Conservation (phyloP, 2,888 invertebrate genomes). For the Lochmaea capreae region DNA sequence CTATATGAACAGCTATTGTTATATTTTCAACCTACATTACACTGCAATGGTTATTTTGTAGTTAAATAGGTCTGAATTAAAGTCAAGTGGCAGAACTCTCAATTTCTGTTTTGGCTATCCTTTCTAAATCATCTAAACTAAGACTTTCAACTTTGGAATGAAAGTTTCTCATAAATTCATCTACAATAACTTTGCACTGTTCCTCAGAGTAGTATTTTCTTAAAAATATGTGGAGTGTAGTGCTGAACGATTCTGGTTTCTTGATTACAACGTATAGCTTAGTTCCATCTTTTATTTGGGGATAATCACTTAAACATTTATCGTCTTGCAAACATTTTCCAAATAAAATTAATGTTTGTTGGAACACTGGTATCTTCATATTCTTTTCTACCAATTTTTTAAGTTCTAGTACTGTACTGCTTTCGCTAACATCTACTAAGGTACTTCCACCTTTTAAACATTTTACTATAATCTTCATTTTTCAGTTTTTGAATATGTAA, state of each 20-base stretch:
- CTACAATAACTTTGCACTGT: constrained; percentile 73
- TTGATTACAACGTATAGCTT: constrained; percentile 79
- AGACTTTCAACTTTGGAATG: constrained; percentile 61
- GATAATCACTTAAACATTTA: constrained; percentile 76
- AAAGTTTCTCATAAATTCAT: constrained; percentile 69
- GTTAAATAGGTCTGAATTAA: not conserved
- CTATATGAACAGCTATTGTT: not conserved
- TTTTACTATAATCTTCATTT: constrained; percentile 80
- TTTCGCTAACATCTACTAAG: constrained; percentile 72
- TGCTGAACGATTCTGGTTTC: constrained; percentile 73
- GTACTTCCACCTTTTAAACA: constrained; percentile 80
- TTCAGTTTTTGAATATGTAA: constrained; percentile 10
- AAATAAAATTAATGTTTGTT: constrained; percentile 78
- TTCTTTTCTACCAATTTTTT: constrained; percentile 75
- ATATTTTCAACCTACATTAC: not conserved
- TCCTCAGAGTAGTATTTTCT: constrained; percentile 73
- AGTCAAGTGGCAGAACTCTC: constrained; percentile 18
- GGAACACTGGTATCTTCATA: constrained; percentile 74
- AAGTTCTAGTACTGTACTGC: constrained; percentile 74
- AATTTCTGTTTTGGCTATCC: constrained; percentile 63
- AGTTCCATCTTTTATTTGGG: constrained; percentile 79
- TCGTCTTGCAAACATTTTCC: constrained; percentile 81
- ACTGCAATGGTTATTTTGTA: not conserved
- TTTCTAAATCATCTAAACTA: constrained; percentile 64
- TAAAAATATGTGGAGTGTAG: constrained; percentile 71